Base-by-base conservation (phyloP, 1,140 invertebrate genomes). In the Popillia japonica region DNA sequence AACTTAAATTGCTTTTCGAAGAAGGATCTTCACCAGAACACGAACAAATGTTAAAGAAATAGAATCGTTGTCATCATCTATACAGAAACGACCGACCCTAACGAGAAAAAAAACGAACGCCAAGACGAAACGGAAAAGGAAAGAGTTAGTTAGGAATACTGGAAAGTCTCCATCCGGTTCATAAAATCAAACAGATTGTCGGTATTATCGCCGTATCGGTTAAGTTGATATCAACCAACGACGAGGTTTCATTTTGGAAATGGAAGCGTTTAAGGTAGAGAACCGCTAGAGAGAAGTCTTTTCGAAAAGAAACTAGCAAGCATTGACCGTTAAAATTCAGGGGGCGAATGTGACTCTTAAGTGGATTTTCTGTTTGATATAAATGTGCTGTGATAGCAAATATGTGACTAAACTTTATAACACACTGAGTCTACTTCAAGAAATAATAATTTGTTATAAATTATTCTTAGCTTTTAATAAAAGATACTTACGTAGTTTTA, bases 141-240 rank as follows among this genome's bases (percentile, higher is more conserved):
- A 68, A 23, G 61, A 68, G 61, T 68, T 68, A 34, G 17, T 68
- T 68, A 22, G 22, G 61, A 22, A 68, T 27, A 68, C 61, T 68
- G 22, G 61, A 68, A 68, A 3, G 61, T 9, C 61, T 34, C 61
- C 8, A 23, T 68, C 22, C 61, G 22, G 61, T 68, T 68, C 61
- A 34, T 68, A 68, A 68, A 68, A 68, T 68, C 61, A 68, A 68
- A 68, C 61, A 68, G 61, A 68, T 68, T 68, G 61, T 68, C 61
- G 22, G 22, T 27, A 68, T 68, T 68, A 68, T 68, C 61, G 61
- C 22, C 22, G 61, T 68, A 68, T 68, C 61, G 61, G 61, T 68
- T 68, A 17, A 48, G 44, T 17, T 48, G 61, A 68, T 17, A 68
- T 55, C 61, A 14, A 27, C 61, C 61, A 68, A 22, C 4, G 61